A percentile compares a stretch with the other conserved stretches of the same genome.
phyloP scores from a whole-genome alignment of 2,888 invertebrate genomes.

The Trachelus troglodyta region DNA sequence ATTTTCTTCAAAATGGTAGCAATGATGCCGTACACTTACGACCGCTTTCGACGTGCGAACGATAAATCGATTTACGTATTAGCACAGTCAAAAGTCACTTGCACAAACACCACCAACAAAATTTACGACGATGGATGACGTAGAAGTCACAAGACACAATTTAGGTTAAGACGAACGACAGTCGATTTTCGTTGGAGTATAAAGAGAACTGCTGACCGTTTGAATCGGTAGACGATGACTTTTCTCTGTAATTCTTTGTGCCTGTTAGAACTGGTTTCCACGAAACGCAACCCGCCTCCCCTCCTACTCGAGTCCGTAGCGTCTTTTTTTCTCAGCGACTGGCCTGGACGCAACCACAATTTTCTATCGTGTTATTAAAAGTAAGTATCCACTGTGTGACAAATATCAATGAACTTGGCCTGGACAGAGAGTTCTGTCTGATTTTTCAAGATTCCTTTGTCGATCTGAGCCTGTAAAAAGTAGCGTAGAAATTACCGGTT shows the following conservation, averaged over 20 bases:
- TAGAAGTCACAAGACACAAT: not conserved
- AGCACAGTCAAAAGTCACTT: not conserved
- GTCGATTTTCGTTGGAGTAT: not conserved
- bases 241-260: not conserved
- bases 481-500: not conserved
- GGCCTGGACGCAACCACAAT: not conserved
- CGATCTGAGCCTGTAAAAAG: not conserved
- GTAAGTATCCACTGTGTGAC: not conserved
- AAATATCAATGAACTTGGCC: not conserved
- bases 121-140: not conserved
- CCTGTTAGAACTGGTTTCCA: not conserved
- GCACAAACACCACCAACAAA: not conserved
- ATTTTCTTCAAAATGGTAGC: constrained; percentile 44
- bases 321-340: not conserved
- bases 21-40: constrained; percentile 25
- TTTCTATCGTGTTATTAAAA: not conserved
- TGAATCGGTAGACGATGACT: not conserved
- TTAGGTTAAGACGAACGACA: not conserved
- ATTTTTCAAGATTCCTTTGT: not conserved
- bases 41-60: not conserved
- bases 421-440: not conserved
- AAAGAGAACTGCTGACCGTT: not conserved
- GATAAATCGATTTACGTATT: not conserved
- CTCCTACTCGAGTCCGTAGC: not conserved
- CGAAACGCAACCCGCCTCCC: not conserved